phyloP scores from a whole-genome alignment of 23 tunicate species.

The Ciona savignyi region DNA sequence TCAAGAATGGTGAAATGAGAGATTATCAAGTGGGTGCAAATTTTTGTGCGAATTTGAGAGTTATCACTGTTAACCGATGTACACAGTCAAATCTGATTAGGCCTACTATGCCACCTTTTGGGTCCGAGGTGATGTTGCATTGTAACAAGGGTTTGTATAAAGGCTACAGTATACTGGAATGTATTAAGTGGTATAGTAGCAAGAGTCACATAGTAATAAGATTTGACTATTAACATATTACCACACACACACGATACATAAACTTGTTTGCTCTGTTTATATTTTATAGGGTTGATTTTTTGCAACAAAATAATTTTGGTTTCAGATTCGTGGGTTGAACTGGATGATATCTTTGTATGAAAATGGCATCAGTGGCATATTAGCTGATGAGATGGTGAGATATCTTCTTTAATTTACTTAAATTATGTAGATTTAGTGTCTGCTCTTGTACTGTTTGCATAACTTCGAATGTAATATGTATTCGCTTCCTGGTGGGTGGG shows the following conservation, averaged over 20 bases:
- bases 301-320: too few relatives aligned
- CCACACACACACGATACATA: too few relatives aligned
- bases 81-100: background rate
- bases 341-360: conserved; percentile 97
- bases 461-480: too few relatives aligned
- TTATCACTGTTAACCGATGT: background rate
- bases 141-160: too few relatives aligned
- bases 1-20: conserved; percentile 90
- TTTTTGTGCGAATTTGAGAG: background rate
- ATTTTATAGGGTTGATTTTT: too few relatives aligned
- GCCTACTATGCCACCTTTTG: background rate
- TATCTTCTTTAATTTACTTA: background rate
- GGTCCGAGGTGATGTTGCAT: too few relatives aligned
- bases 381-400: conserved; percentile 93
- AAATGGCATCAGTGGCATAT: conserved; percentile 95
- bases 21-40: conserved; percentile 68
- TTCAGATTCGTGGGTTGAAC: conserved; percentile 81
- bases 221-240: too few relatives aligned
- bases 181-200: background rate
- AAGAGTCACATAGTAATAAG: background rate
- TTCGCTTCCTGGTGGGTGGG: too few relatives aligned
- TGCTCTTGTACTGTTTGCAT: too few relatives aligned
- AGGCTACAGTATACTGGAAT: background rate
- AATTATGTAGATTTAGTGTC: too few relatives aligned
- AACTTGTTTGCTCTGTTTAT: too few relatives aligned